phyloP scores from a whole-genome alignment of 2,888 invertebrate genomes.

The Cynaeus angustus region DNA sequence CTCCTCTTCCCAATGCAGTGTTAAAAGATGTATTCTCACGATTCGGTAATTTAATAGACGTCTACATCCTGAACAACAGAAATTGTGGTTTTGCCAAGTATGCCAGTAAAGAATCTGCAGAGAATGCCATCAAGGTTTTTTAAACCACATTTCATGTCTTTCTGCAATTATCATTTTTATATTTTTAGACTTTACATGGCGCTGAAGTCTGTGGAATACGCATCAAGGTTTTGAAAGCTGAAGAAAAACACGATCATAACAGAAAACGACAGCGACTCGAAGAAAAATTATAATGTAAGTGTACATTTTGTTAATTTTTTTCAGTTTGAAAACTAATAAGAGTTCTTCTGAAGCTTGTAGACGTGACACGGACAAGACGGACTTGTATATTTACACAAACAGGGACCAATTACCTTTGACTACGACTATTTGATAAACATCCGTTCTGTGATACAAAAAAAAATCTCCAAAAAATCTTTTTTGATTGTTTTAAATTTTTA shows the following conservation, averaged over 20 bases:
- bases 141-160: background rate
- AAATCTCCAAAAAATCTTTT: background rate
- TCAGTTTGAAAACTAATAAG: background rate
- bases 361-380: slow-evolving; percentile 31
- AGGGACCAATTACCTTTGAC: slow-evolving; percentile 32
- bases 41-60: slow-evolving; percentile 92
- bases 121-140: slow-evolving; percentile 80
- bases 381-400: slow-evolving; percentile 8
- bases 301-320: background rate
- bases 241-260: slow-evolving; percentile 74
- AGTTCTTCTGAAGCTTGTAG: background rate
- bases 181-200: slow-evolving; percentile 79
- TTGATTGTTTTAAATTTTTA: background rate
- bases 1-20: slow-evolving; percentile 83
- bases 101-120: slow-evolving; percentile 83
- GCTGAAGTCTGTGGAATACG: slow-evolving; percentile 91
- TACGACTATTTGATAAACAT: slow-evolving; percentile 8
- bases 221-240: slow-evolving; percentile 92
- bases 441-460: slow-evolving; percentile 2
- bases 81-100: slow-evolving; percentile 96
- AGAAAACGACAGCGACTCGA: slow-evolving; percentile 57
- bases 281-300: slow-evolving; percentile 21
- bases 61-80: slow-evolving; percentile 90
- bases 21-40: slow-evolving; percentile 92
- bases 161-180: background rate